These are phyloP conservation scores for Enteromius paludinosus DNA, from an alignment of 2,797 vertebrate species.

Conservation along the genomic window DNA sequence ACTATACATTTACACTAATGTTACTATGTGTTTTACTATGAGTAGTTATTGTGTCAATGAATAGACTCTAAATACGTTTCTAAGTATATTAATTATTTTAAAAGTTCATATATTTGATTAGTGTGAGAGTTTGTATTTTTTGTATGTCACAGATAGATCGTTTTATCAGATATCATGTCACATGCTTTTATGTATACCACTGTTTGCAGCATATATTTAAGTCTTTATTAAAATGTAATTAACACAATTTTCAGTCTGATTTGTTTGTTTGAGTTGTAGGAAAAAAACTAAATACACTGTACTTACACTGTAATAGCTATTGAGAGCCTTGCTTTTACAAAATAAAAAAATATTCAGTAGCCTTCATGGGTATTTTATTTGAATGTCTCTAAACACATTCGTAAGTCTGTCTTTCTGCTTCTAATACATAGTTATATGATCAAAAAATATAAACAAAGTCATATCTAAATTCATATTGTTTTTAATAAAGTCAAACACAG, in stretches of 20 bases:
- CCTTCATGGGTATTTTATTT: neutral
- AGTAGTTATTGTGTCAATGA: constrained; percentile 8
- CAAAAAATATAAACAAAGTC: neutral
- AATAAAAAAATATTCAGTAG: neutral
- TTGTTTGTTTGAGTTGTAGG: neutral
- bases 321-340: neutral
- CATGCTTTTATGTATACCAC: neutral
- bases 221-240: constrained; percentile 22
- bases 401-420: neutral
- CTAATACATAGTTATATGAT: neutral
- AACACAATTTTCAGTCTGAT: neutral
- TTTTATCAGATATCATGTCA: neutral
- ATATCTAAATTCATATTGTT: neutral
- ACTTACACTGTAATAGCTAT: neutral
- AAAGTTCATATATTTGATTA: constrained; percentile 8
- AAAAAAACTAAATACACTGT: neutral
- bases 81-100: constrained; percentile 24
- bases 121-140: constrained; percentile 23
- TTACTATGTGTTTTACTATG: neutral
- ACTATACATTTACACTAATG: constrained; percentile 5
- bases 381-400: neutral
- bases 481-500: neutral
- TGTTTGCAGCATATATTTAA: constrained; percentile 3
- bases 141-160: neutral
- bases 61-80: constrained; percentile 2